Evolutionary conservation across 92 coral and sea anemone genomes (phyloP).

Genomic region (Palythoa grandiflora): DNA sequence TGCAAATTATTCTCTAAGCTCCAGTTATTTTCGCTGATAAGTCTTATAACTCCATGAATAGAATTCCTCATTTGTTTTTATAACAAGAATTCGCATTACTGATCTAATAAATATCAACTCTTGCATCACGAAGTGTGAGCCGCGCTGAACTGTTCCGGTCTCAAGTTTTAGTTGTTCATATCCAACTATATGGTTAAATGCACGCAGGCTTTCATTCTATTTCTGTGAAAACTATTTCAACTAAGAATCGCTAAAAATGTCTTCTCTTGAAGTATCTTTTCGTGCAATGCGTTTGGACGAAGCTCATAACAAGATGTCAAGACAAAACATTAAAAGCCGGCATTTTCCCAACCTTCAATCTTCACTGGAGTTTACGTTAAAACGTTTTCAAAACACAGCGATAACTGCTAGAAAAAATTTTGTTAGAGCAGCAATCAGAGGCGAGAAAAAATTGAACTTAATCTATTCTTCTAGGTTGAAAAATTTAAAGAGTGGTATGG

Average conservation of each 20-base stretch:
- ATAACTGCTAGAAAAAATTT: slow-evolving; percentile 29
- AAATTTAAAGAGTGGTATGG: background rate
- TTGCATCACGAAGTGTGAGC: background rate
- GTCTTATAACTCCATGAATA: background rate
- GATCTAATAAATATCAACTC: background rate
- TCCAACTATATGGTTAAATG: background rate
- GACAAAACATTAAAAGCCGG: background rate
- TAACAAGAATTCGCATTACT: slow-evolving; percentile 9
- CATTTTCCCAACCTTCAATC: background rate
- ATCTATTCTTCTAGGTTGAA: slow-evolving; percentile 21
- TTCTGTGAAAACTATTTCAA: background rate
- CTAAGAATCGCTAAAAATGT: background rate
- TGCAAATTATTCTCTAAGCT: background rate
- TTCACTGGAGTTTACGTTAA: slow-evolving; percentile 7
- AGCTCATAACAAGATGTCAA: background rate
- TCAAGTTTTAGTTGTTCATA: background rate
- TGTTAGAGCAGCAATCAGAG: slow-evolving; percentile 24
- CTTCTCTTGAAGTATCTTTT: slow-evolving; percentile 8
- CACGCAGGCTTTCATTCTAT: background rate
- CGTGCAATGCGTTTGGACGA: background rate
- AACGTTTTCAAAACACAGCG: slow-evolving; percentile 4
- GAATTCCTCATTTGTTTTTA: slow-evolving; percentile 27
- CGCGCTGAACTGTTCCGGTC: background rate
- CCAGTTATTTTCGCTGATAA: background rate
- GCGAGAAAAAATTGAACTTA: slow-evolving; percentile 9